Evolutionary conservation across 2,797 vertebrate species (phyloP).

Genomic region (Eospalax fontanierii): DNA sequence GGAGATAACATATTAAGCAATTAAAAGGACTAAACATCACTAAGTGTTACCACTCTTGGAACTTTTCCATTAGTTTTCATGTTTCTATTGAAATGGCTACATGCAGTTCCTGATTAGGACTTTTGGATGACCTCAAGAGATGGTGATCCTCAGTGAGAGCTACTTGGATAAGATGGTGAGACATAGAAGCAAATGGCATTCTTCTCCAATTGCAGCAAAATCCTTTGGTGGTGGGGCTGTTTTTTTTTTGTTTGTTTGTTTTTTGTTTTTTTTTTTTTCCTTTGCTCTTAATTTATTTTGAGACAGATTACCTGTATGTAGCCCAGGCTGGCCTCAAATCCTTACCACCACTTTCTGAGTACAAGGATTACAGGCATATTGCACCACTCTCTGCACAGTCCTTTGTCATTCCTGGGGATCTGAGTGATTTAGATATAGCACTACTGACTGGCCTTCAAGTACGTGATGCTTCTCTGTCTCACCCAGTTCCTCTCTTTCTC

Average conservation of each 20-base stretch:
- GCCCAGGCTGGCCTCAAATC: too few relatives aligned
- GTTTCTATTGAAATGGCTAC: constrained; percentile 10
- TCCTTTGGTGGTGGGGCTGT: neutral
- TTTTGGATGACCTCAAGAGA: neutral
- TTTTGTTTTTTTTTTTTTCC: too few relatives aligned
- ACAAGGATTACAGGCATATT: too few relatives aligned
- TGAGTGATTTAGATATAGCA: neutral
- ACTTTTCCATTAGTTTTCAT: neutral
- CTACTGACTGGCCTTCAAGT: too few relatives aligned
- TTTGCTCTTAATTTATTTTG: too few relatives aligned
- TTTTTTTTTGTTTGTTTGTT: too few relatives aligned
- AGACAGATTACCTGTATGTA: too few relatives aligned
- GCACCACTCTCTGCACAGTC: too few relatives aligned
- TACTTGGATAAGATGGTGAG: neutral
- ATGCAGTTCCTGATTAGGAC: neutral
- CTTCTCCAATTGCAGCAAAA: neutral
- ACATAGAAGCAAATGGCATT: neutral
- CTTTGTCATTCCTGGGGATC: neutral
- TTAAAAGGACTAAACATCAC: constrained; percentile 95
- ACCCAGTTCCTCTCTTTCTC: neutral
- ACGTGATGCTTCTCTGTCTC: too few relatives aligned
- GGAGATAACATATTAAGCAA: constrained; percentile 93
- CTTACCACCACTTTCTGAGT: too few relatives aligned
- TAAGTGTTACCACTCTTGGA: constrained; percentile 92
- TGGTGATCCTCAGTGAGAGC: neutral